These are phyloP conservation scores for Eudyptes chrysolophus DNA, from an alignment of 2,113 vertebrate genomes.

Conservation along the genomic window DNA sequence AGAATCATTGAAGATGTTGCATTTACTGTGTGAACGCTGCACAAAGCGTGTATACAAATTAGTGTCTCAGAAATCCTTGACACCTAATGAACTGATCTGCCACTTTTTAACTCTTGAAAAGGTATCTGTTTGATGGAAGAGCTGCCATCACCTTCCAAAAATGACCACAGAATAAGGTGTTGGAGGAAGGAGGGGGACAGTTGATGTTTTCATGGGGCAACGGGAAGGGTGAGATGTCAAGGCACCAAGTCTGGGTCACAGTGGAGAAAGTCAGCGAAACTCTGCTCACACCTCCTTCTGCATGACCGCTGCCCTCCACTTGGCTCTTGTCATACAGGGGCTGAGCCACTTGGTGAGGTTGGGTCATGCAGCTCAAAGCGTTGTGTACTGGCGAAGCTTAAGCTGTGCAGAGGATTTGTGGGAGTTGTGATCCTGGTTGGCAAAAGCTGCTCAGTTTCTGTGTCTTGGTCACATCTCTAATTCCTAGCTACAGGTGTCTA, in stretches of 20 bases:
- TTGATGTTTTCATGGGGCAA: neutral
- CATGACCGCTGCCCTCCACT: accelerated
- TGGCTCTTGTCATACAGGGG: neutral
- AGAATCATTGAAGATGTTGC: neutral
- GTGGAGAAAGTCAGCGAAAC: neutral
- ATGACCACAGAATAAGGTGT: neutral
- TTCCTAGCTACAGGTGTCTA: neutral
- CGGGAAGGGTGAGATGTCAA: neutral
- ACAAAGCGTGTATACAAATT: neutral
- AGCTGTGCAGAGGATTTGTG: neutral
- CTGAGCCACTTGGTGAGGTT: neutral
- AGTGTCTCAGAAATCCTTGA: neutral
- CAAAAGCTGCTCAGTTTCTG: neutral
- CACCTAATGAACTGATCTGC: neutral
- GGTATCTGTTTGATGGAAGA: neutral
- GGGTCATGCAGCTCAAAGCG: neutral
- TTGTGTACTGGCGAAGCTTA: neutral
- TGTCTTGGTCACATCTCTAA: neutral
- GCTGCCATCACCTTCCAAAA: neutral
- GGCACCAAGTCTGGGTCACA: neutral
- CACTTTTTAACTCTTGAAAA: neutral
- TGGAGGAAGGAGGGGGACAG: neutral
- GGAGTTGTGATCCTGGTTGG: neutral
- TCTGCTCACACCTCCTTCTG: neutral
- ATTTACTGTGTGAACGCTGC: neutral